These are phyloP conservation scores for Venusia cambrica DNA, from an alignment of 2,888 invertebrate genomes.

Conservation along the genomic window DNA sequence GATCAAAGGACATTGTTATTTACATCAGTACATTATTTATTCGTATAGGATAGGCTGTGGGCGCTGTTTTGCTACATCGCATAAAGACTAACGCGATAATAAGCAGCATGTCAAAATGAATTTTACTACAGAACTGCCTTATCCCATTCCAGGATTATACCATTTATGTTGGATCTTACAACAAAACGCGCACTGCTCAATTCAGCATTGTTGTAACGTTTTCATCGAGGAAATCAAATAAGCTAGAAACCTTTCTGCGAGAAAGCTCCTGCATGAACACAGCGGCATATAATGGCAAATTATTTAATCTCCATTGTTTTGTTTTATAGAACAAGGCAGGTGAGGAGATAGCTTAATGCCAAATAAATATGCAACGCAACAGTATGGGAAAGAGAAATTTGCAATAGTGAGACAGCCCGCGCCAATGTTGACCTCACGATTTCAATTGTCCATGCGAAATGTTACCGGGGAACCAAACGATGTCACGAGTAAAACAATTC, in stretches of 20 bases:
- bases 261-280: conserved; percentile 5
- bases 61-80: conserved; percentile 9
- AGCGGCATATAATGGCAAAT: conserved; percentile 14
- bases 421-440: conserved; percentile 78
- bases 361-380: conserved; percentile 60
- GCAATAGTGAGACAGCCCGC: conserved; percentile 66
- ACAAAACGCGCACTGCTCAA: too few relatives aligned
- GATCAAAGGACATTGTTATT: conserved; percentile 33
- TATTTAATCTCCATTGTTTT: conserved; percentile 35
- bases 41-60: conserved; percentile 10
- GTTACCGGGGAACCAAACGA: conserved; percentile 71
- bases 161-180: too few relatives aligned
- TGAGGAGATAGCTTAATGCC: conserved; percentile 51
- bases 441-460: conserved; percentile 79
- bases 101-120: conserved; percentile 2
- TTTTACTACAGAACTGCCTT: background rate
- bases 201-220: too few relatives aligned
- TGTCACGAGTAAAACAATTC: conserved; percentile 72
- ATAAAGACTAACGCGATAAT: conserved; percentile 1
- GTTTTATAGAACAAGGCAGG: conserved; percentile 44
- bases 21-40: too few relatives aligned
- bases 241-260: conserved; percentile 4
- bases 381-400: conserved; percentile 77
- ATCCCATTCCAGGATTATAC: too few relatives aligned
- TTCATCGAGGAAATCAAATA: background rate